Evolutionary conservation across 2,797 vertebrate species (phyloP), one percentile per base, ranked within the genome.

Genomic region (Decapterus maruadsi): DNA sequence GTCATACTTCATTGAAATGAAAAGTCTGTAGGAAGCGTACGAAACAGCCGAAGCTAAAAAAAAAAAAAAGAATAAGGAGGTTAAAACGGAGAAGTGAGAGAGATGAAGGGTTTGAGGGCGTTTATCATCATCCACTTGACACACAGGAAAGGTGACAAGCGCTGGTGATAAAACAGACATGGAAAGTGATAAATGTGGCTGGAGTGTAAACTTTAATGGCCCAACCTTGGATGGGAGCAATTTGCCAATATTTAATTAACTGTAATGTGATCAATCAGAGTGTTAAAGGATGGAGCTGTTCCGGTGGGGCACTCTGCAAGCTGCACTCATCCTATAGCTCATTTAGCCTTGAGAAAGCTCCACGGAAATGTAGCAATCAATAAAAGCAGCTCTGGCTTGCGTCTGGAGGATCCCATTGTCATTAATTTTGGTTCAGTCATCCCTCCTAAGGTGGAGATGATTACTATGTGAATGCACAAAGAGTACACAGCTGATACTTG

Each of bases 241-340:
- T 89, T 92, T 93, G 87, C 92, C 90, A 82, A 93, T 92, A 94
- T 94, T 92, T 93, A 93, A 93, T 91, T 91, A 94, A 92, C 89
- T 91, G 83, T 91, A 89, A 93, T 90, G 90, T 82, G 87, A 94
- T 94, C 90, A 90, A 92, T 91, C 89, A 92, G 83, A 66, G 83
- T 50, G 80, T 85, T 90, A 89, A 89, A 84, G 80, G 90, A 90
- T 80, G 85, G 87, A 75, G 87, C 77, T 65, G 85, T 83, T 91
- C 77, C 46, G 54, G 48, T 22, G 80, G 70, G 89, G 84, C 77
- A n/a, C 70, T 46, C 54, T 69, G 87, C 86, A 88, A 88, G 80
- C 55, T 34, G 31, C 65, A 50, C 77, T 86, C 74, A 60, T 85
- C 83, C 86, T 86, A 84, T 81, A 87, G 81, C 82, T 89, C 86